These are phyloP conservation scores for Schizothorax lantsangensis DNA, from an alignment of 2,797 vertebrate species.

Conservation along the genomic window DNA sequence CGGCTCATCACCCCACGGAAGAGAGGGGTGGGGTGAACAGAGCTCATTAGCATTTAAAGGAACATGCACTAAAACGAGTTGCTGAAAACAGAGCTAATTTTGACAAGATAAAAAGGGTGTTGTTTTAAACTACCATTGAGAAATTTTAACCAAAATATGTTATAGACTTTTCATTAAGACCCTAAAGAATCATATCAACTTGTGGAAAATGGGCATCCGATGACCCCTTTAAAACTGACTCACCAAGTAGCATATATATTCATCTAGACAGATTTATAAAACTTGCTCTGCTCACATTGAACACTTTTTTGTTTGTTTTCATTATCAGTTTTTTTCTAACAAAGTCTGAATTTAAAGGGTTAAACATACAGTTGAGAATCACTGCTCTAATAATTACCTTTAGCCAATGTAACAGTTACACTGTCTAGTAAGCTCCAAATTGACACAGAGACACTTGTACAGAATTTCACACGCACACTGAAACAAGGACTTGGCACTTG, in stretches of 20 bases:
- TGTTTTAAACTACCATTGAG: no score
- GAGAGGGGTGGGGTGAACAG: no score
- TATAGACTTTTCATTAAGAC: no score
- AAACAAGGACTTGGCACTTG: conserved; percentile 39
- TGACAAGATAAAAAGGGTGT: no score
- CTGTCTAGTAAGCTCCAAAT: not conserved
- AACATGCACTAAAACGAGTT: no score
- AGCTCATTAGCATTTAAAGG: no score
- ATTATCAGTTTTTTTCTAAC: not conserved
- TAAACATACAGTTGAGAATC: not conserved
- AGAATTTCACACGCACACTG: not conserved
- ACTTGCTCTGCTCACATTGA: not conserved
- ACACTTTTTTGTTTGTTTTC: not conserved
- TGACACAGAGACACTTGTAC: not conserved
- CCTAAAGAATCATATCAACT: no score
- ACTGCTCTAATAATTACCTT: not conserved
- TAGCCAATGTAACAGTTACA: not conserved
- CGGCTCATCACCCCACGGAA: no score
- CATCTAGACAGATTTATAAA: not conserved
- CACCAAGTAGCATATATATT: not conserved
- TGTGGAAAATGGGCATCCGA: no score
- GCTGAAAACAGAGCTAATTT: no score
- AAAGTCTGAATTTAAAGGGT: not conserved
- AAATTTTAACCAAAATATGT: no score
- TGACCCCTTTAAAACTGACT: not conserved